phyloP scores from a whole-genome alignment of 2,888 invertebrate species.

The Stramonita haemastoma region DNA sequence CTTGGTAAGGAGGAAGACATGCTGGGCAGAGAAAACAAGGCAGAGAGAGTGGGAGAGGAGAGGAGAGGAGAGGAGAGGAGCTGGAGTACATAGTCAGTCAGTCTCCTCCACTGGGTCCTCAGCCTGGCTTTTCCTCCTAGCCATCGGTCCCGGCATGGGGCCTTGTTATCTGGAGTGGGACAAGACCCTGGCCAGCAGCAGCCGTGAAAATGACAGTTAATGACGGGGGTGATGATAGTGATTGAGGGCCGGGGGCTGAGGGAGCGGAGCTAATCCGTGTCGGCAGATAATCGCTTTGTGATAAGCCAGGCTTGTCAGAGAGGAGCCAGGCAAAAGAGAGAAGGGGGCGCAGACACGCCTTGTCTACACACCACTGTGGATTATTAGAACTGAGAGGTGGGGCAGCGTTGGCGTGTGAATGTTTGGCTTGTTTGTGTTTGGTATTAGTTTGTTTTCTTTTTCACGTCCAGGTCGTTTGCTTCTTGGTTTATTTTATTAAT shows the following conservation, averaged over 20 bases:
- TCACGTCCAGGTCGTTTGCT: too few relatives aligned
- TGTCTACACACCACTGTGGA: constrained; percentile 19
- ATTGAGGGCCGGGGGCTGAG: constrained; percentile 11
- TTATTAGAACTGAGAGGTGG: too few relatives aligned
- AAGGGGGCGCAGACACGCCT: background rate
- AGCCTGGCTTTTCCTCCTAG: background rate
- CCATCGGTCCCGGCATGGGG: constrained; percentile 32
- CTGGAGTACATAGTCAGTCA: too few relatives aligned
- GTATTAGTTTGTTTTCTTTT: too few relatives aligned
- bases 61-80: background rate
- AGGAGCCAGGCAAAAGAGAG: background rate
- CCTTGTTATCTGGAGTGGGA: constrained; percentile 32
- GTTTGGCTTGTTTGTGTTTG: too few relatives aligned
- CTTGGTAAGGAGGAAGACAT: background rate
- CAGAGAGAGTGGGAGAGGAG: background rate
- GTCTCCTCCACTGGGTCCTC: background rate
- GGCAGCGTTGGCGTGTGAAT: too few relatives aligned
- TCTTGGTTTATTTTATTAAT: too few relatives aligned
- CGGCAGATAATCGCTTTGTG: constrained; percentile 44
- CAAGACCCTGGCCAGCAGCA: background rate
- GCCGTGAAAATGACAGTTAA: constrained; percentile 39
- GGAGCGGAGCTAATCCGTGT: constrained; percentile 32
- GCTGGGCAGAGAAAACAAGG: background rate
- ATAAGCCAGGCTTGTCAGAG: constrained; percentile 35
- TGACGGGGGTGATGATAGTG: constrained; percentile 35